These are phyloP conservation scores for Erynnis tages DNA, from an alignment of 2,888 invertebrate genomes.

Conservation along the genomic window DNA sequence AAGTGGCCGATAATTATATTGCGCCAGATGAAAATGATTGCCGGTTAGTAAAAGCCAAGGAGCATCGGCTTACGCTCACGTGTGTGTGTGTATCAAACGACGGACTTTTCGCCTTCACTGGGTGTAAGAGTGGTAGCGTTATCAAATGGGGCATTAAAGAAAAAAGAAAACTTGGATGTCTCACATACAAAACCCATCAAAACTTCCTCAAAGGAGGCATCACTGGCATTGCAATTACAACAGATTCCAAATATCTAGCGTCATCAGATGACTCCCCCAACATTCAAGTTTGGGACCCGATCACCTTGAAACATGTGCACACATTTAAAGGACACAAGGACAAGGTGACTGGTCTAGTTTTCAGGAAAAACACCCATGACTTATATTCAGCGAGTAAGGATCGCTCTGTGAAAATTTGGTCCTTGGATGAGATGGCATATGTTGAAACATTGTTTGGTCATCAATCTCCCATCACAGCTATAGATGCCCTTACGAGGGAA, in stretches of 20 bases:
- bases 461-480: constrained; percentile 90
- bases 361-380: constrained; percentile 92
- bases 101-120: constrained; percentile 87
- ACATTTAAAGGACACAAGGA: constrained; percentile 91
- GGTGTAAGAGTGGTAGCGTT: constrained; percentile 93
- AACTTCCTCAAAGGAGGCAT: constrained; percentile 75
- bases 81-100: constrained; percentile 90
- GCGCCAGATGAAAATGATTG: constrained; percentile 57
- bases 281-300: constrained; percentile 92
- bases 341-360: constrained; percentile 88
- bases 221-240: constrained; percentile 86
- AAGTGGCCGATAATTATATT: constrained; percentile 84
- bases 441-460: constrained; percentile 98
- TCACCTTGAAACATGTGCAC: constrained; percentile 87
- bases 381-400: constrained; percentile 91
- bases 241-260: constrained; percentile 91
- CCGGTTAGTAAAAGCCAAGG: constrained; percentile 85
- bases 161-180: constrained; percentile 81
- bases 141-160: constrained; percentile 91
- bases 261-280: constrained; percentile 76
- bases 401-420: constrained; percentile 95
- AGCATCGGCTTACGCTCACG: constrained; percentile 90
- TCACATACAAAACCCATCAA: constrained; percentile 74
- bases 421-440: constrained; percentile 96
- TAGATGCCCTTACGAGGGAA: constrained; percentile 93